Evolutionary conservation across 2,797 vertebrate genomes (phyloP), one percentile per base, ranked within the genome.

Genomic region (Parambassis ranga): DNA sequence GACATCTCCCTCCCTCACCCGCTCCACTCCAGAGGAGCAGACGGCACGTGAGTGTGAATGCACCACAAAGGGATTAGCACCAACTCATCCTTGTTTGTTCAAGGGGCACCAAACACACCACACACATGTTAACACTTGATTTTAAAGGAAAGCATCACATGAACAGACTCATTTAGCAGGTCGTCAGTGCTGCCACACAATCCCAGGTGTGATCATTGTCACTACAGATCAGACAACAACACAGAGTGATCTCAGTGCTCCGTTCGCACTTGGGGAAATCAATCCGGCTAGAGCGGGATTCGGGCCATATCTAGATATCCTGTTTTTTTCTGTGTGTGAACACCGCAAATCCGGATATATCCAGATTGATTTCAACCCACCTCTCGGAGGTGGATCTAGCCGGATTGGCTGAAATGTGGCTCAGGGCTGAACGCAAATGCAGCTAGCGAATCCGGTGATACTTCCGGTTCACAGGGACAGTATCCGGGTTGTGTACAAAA

Each of bases 191-290:
- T 22, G 23, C 48, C 23, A 22, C 19, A 47, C 32, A 48, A 46
- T 51, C 38, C 11, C 38, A 55, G 26, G 59, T 28, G 38, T 22
- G 37, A 23, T 36, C 46, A 43, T 35, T 4, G 3, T 39, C 42
- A 37, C 11, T 10, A 65, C 61, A 42, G 62, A 57, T 6, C 11
- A 63, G 28, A 68, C 68, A 76, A 65, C 52, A 56, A 31, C 50
- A 50, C 13, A 18, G 28, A 49, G 37, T 47, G 36, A 58, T 38
- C 24, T 55, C n/a, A n/a, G n/a, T n/a, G n/a, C n/a, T n/a, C n/a
- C n/a, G n/a, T n/a, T n/a, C n/a, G n/a, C n/a, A n/a, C n/a, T n/a
- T n/a, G n/a, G n/a, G n/a, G n/a, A n/a, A n/a, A n/a, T n/a, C n/a
- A n/a, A n/a, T n/a, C n/a, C n/a, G n/a, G n/a, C n/a, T n/a, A n/a